Evolutionary conservation across 2,888 invertebrate genomes (phyloP).

Genomic region (Metacarcinus magister): DNA sequence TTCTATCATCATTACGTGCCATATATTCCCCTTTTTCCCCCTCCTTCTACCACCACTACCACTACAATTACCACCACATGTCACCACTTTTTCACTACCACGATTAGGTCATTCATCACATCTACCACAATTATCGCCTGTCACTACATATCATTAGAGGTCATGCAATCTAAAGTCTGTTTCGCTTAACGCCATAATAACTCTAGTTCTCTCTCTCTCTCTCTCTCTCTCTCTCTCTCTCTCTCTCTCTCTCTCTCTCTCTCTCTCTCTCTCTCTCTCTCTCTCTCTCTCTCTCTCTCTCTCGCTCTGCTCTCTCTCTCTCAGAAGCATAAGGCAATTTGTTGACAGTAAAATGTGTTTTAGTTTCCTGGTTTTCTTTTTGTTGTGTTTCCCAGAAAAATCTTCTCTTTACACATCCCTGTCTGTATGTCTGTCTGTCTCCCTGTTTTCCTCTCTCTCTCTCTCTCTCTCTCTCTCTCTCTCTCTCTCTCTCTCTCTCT

Average conservation of each 20-base stretch:
- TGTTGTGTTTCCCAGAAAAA: neutral
- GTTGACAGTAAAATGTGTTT: neutral
- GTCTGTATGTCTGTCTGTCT: no score
- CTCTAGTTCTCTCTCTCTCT: neutral
- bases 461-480: no score
- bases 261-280: neutral
- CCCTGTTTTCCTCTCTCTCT: no score
- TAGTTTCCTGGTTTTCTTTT: neutral
- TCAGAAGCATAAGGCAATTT: neutral
- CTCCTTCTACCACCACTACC: neutral
- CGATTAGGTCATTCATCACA: neutral
- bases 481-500: no score
- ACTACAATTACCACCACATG: no score
- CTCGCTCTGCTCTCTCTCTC: neutral
- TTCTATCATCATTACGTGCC: no score
- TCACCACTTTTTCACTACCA: neutral
- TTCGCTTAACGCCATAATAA: neutral
- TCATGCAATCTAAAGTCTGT: neutral
- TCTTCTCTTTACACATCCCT: neutral
- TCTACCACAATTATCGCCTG: neutral
- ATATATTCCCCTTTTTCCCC: no score
- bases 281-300: neutral
- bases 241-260: conserved; percentile 41
- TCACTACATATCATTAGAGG: no score
- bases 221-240: conserved; percentile 42